A percentile compares a stretch with the other conserved stretches of the same genome.
Conservation (phyloP, 2,888 invertebrate genomes). For the Piscicola geometra region DNA sequence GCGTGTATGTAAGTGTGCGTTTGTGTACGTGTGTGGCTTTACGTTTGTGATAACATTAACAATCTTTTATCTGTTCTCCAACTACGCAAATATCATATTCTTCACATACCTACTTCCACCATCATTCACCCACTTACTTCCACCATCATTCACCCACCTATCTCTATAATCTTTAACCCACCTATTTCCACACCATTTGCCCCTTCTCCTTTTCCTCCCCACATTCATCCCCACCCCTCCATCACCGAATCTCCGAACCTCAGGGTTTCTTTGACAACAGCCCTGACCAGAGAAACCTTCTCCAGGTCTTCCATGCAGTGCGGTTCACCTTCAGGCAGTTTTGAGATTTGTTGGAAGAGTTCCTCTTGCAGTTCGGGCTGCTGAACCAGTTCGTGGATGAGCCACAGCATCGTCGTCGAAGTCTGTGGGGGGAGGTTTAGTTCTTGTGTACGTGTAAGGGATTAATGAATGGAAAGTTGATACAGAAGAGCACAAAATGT, state of each 20-base stretch:
- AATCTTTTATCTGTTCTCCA: no score
- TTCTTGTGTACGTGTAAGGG: constrained; percentile 1
- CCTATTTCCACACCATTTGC: no score
- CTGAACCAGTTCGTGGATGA: constrained; percentile 38
- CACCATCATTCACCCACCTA: no score
- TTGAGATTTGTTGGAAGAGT: constrained; percentile 37
- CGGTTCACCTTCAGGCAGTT: constrained; percentile 18
- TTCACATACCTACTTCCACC: no score
- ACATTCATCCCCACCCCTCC: no score
- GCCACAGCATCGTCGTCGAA: constrained; percentile 42
- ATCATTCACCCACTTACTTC: no score
- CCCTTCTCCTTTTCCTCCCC: no score
- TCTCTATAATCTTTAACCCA: no score
- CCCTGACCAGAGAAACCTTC: constrained; percentile 41
- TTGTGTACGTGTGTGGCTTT: no score
- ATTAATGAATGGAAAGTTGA: not conserved
- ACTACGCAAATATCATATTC: no score
- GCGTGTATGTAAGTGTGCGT: no score
- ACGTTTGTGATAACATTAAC: no score
- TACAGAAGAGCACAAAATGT: not conserved
- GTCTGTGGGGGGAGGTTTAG: constrained; percentile 37
- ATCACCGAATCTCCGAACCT: constrained; percentile 36
- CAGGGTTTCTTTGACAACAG: constrained; percentile 42
- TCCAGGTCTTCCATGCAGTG: constrained; percentile 35
- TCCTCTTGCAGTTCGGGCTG: constrained; percentile 38